These are phyloP conservation scores for Lasioglossum lativentre DNA, from an alignment of 2,888 invertebrate genomes.

Conservation along the genomic window DNA sequence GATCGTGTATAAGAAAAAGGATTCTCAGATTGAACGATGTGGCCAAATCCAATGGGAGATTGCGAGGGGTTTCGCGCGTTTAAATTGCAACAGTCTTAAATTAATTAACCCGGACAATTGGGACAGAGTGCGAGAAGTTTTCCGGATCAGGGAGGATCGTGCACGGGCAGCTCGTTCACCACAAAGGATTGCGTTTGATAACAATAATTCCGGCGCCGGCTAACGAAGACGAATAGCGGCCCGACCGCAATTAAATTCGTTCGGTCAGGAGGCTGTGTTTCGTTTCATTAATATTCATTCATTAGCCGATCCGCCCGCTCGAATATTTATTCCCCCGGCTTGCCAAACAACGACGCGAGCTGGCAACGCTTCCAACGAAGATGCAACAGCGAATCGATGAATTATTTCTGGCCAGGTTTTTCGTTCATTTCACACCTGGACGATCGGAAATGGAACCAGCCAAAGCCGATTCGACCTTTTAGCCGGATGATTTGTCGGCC, in stretches of 20 bases:
- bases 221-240: slow-evolving; percentile 54
- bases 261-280: slow-evolving; percentile 12
- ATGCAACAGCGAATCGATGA: background rate
- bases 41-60: background rate
- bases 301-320: slow-evolving; percentile 2
- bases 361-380: background rate
- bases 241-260: slow-evolving; percentile 49
- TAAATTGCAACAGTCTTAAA: background rate
- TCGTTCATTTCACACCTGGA: background rate
- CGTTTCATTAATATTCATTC: slow-evolving; percentile 55
- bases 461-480: background rate
- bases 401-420: background rate
- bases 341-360: background rate
- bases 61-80: background rate
- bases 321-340: slow-evolving; percentile 33
- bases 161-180: background rate
- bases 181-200: slow-evolving; percentile 16
- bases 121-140: background rate
- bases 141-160: background rate
- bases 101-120: background rate
- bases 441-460: background rate
- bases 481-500: background rate
- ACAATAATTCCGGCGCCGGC: slow-evolving; percentile 10
- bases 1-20: no score
- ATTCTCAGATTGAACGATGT: no score